These are phyloP conservation scores for Sigmodon hispidus DNA, from an alignment of 2,113 vertebrate genomes.

Conservation along the genomic window DNA sequence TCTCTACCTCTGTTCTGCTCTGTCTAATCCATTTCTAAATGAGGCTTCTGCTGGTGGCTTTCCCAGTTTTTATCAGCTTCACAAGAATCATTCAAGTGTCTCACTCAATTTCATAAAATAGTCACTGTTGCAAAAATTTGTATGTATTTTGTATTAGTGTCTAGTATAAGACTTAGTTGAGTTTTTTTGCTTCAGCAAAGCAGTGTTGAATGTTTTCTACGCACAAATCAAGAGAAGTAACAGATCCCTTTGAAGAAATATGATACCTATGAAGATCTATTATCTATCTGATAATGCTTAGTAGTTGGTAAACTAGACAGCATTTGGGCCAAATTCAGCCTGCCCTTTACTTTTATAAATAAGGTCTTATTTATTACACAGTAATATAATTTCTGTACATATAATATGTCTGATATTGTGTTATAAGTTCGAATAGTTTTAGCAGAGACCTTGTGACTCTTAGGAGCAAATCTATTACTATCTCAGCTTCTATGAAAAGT, in stretches of 20 bases:
- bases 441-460: background rate
- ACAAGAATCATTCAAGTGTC: background rate
- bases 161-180: background rate
- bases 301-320: background rate
- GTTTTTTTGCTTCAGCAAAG: constrained; percentile 21
- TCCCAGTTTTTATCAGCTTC: background rate
- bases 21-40: background rate
- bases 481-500: background rate
- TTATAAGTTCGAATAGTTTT: background rate
- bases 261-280: background rate
- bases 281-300: background rate
- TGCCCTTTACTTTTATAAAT: background rate
- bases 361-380: constrained; percentile 5
- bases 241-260: background rate
- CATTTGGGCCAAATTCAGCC: background rate
- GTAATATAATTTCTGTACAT: background rate
- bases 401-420: background rate
- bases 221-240: background rate
- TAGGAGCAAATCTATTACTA: constrained; percentile 13
- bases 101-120: background rate
- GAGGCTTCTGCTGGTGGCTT: background rate
- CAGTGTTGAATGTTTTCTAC: background rate
- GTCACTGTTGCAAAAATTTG: constrained; percentile 33
- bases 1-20: background rate
- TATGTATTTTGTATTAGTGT: background rate